Base-by-base conservation (phyloP, 2,888 invertebrate genomes). In the Aporophyla nigra region DNA sequence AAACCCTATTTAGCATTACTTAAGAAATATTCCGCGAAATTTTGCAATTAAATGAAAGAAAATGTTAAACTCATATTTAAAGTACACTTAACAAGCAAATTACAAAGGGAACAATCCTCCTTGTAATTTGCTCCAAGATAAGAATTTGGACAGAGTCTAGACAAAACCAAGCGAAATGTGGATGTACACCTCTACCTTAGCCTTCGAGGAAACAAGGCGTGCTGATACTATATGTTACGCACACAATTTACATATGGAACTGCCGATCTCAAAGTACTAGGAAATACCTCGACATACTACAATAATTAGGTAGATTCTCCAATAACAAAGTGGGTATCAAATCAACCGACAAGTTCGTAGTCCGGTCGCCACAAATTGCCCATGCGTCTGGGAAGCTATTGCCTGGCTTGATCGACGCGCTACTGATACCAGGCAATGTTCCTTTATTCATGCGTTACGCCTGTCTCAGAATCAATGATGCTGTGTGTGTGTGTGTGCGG, bases 271-370 rank as follows among this genome's bases (percentile, higher is more conserved):
- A 24, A 33, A 6, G 40, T 33, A 33, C 46, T 24, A 6, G 46
- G 33, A 21, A 75, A 24, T 24, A 21, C 12, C 62, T 33, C 46
- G 12, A 24, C 21, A 54, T 75, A n/a, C n/a, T n/a, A n/a, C n/a
- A 75, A 62, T 43, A 9, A 43, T 43, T 76, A 62, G 33, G 33
- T 33, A 33, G 49, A 61, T 68, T 56, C 54, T 51, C 54, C 49
- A 70, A 78, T 56, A 56, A 62, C 54, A 78, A 49, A 24, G 78
- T 43, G 54, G n/a, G 21, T 54, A 77, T 54, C 54, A 61, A 76
- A 76, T 54, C 69, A 69, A 46, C 54, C 54, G 68, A 53, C 53
- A 61, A 62, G 49, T 49, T 58, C 46, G 5, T 5, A 24, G 6
- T 24, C 27, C 21, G 65, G 33, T 3, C 27, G 53, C 46, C n/a